These are phyloP conservation scores for Ophioninae sp. DNA, from an alignment of 2,888 invertebrate species.

Conservation along the genomic window DNA sequence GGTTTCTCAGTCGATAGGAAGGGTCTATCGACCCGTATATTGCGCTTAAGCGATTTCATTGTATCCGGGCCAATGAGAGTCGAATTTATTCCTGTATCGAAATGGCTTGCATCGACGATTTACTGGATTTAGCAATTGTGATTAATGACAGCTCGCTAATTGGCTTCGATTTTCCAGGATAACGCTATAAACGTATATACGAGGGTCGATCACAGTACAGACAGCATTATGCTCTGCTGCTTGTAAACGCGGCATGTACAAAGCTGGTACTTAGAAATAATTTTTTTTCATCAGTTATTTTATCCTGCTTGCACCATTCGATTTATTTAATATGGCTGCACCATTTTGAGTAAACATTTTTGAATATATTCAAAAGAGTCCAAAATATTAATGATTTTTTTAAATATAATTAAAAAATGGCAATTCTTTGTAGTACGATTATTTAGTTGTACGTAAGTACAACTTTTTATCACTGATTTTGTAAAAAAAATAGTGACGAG, in stretches of 20 bases:
- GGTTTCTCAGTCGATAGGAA: conserved; percentile 1
- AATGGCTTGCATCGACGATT: conserved; percentile 58
- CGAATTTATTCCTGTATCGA: conserved; percentile 54
- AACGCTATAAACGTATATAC: not conserved
- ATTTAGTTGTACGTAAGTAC: too few species aligned
- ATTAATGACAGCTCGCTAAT: conserved; percentile 49
- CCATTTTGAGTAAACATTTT: too few species aligned
- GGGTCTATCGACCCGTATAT: conserved; percentile 28
- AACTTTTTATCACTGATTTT: too few species aligned
- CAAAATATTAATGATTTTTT: too few species aligned
- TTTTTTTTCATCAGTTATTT: too few species aligned
- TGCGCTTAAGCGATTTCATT: conserved; percentile 38
- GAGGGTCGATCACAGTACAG: not conserved
- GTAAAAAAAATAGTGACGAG: too few species aligned
- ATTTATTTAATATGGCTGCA: too few species aligned
- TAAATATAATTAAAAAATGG: too few species aligned
- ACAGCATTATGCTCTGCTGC: not conserved
- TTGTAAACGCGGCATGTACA: not conserved
- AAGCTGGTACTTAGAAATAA: too few species aligned
- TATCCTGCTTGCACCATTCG: too few species aligned
- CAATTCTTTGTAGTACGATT: too few species aligned
- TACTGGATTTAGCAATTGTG: conserved; percentile 45
- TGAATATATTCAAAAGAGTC: too few species aligned
- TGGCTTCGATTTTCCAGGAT: conserved; percentile 36
- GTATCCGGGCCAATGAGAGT: conserved; percentile 36